Evolutionary conservation across 2,113 vertebrate species (phyloP), one percentile per base, ranked within the genome.

Genomic region (Puffinus mauretanicus): DNA sequence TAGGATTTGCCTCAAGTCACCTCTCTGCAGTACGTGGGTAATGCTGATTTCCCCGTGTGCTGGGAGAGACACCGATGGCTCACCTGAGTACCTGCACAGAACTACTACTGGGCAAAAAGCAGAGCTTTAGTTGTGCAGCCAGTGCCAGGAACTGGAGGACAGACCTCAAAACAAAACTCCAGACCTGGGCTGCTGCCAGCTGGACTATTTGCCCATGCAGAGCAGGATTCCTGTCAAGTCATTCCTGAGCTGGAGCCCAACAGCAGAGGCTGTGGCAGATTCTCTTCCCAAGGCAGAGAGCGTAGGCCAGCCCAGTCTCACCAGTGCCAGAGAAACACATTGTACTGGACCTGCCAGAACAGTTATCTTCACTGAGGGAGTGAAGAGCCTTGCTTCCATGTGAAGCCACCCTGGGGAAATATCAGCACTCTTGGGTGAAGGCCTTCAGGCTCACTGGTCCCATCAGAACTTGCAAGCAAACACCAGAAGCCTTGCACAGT

Each of bases 11-110:
- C 34, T 17, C 1, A 1, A 73, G 27, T 38, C n/a, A 36, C 30
- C 16, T 40, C 67, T 73, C 67, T 73, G 67, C 57, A 44, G 5
- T 11, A 13, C 1, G 3, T 32, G 47, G 42, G 55, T 90, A 62
- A 69, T 0, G 4, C 13, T 1, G 1, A 29, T 62, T 76, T 21
- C 21, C 11, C 30, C 27, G 10, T 2, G 18, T 1, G 2, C 54
- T 42, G 51, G n/a, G 77, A 86, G 65, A 80, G 46, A 32, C 36
- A n/a, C n/a, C 0, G 0, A 24, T n/a, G 42, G 60, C 76, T 88
- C n/a, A 81, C 38, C 26, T 7, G 22, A 86, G 32, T 27, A 73
- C 15, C 42, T 25, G 24, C n/a, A n/a, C 7, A 19, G 20, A 27
- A 26, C 19, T 42, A 16, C 25, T 82, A 47, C 66, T 49, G 40